Percentiles rank a stretch among this genome's conserved stretches.
Conservation (phyloP, 2,113 vertebrate species). For the Rhea americana region DNA sequence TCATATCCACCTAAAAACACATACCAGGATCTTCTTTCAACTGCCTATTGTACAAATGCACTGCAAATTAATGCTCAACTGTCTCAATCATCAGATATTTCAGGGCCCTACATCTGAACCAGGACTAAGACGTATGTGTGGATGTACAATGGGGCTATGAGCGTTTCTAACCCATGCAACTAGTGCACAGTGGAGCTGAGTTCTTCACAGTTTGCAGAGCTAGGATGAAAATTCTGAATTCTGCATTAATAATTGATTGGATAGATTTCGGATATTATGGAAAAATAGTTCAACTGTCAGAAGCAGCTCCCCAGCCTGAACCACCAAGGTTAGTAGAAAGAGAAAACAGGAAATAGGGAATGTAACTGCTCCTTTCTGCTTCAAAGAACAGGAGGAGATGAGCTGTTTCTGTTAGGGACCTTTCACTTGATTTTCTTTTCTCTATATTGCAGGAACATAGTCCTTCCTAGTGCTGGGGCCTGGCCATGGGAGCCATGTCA, state of each 20-base stretch:
- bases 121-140: background rate
- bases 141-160: fast-evolving
- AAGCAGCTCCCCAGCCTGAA: background rate
- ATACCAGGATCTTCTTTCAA: background rate
- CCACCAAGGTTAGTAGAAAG: background rate
- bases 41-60: background rate
- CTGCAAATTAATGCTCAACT: background rate
- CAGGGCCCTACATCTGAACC: fast-evolving
- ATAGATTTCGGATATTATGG: background rate
- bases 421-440: background rate
- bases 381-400: background rate
- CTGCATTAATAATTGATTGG: background rate
- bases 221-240: background rate
- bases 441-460: background rate
- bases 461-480: background rate
- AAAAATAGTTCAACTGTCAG: background rate
- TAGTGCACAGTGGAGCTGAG: background rate
- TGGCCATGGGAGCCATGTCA: background rate
- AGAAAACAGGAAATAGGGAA: background rate
- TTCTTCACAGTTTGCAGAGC: background rate
- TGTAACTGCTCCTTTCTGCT: background rate
- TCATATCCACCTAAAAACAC: background rate
- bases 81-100: background rate
- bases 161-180: background rate
- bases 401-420: background rate